A percentile compares a stretch with the other conserved stretches of the same genome.
Conservation (phyloP, 1,140 invertebrate genomes). For the Grapholita molesta region DNA sequence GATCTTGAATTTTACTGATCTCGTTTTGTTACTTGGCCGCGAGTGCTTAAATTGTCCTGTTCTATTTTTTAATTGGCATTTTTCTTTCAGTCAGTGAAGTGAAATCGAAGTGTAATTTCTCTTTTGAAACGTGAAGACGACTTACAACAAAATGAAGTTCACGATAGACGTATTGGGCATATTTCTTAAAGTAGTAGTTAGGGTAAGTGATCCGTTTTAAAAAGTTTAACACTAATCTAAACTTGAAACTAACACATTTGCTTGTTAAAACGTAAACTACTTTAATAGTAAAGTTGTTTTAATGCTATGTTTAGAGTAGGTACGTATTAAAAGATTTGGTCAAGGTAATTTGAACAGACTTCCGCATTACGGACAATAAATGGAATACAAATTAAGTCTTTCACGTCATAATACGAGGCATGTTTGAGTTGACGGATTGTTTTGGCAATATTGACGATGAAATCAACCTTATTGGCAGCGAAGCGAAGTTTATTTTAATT, state of each 20-base stretch:
- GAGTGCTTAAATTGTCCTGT: conserved; percentile 17
- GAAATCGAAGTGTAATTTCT: conserved; percentile 45
- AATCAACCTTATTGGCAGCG: background rate
- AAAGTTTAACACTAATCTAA: background rate
- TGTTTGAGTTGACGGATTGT: background rate
- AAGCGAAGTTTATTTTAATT: background rate
- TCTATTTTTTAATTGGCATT: conserved; percentile 22
- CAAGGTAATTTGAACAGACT: background rate
- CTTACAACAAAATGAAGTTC: conserved; percentile 72
- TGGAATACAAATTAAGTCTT: background rate
- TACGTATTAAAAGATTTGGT: background rate
- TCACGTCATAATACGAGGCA: background rate
- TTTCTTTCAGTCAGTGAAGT: conserved; percentile 62
- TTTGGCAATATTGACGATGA: background rate
- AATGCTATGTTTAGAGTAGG: background rate
- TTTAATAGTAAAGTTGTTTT: background rate
- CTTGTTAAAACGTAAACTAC: background rate
- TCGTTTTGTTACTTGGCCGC: conserved; percentile 20
- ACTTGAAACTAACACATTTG: background rate
- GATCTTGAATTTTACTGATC: conserved; percentile 35
- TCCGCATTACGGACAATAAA: background rate
- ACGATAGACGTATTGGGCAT: conserved; percentile 73
- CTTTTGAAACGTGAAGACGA: conserved; percentile 30
- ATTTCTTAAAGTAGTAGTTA: conserved; percentile 75
- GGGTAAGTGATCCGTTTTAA: conserved; percentile 54